A percentile compares a stretch with the other conserved stretches of the same genome.
Conservation (phyloP, 2,797 vertebrate genomes). For the Gambelia wislizenii region DNA sequence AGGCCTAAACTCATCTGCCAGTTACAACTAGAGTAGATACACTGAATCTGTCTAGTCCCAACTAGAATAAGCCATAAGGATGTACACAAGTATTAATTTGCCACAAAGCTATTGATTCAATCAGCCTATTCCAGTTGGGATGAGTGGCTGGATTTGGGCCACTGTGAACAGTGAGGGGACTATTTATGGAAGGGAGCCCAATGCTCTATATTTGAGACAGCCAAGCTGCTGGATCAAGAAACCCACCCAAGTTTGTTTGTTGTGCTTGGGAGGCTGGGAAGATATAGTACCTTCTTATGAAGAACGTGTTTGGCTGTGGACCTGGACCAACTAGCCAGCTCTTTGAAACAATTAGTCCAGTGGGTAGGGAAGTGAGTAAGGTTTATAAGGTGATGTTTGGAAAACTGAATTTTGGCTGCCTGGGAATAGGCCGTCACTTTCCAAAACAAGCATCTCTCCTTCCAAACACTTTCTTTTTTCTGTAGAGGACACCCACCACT, state of each 20-base stretch:
- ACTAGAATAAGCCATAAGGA: too few relatives aligned
- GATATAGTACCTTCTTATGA: not conserved
- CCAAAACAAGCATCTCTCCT: slow-evolving; percentile 40
- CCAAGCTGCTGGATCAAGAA: not conserved
- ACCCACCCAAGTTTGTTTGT: not conserved
- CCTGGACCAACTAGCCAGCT: slow-evolving; percentile 25
- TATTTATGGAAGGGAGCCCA: not conserved
- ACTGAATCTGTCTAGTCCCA: too few relatives aligned
- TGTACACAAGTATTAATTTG: too few relatives aligned
- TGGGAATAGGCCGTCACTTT: slow-evolving; percentile 13
- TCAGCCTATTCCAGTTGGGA: too few relatives aligned
- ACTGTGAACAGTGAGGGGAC: accelerated
- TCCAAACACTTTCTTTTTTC: slow-evolving; percentile 27
- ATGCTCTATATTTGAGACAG: not conserved
- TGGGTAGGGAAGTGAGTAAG: not conserved
- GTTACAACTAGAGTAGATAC: too few relatives aligned
- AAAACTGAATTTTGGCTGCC: not conserved
- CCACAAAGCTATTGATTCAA: too few relatives aligned
- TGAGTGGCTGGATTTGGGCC: not conserved
- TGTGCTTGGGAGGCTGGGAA: not conserved
- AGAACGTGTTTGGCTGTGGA: not conserved
- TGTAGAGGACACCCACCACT: not conserved
- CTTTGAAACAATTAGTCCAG: not conserved
- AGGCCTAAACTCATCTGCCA: too few relatives aligned
- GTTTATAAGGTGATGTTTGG: slow-evolving; percentile 8